Evolutionary conservation across 1,140 invertebrate species (phyloP), one percentile per base, ranked within the genome.

Genomic region (Aradophagus sp.): DNA sequence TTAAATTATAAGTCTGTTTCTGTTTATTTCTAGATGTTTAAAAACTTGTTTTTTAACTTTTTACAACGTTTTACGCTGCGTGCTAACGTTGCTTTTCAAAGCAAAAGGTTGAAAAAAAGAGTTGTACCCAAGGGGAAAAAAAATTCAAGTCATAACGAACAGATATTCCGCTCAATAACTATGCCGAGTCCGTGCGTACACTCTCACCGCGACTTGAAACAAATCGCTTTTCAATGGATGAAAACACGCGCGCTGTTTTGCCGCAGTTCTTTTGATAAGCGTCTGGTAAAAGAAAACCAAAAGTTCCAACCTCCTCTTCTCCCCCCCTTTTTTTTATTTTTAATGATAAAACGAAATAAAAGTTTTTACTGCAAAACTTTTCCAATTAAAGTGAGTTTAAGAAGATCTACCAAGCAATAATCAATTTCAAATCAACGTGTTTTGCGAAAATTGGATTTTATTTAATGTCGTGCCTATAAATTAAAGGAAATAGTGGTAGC

Each of bases 151-250:
- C 35, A 48, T 39, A 59, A 59, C 42, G 44, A 48, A 48, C 27
- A 23, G 27, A 59, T 45, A 48, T 47, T 41, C 14, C 34, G 55
- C 10, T 44, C 39, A 29, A 56, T 35, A 56, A 36, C 19, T 27
- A 36, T 14, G 19, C 19, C 20, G 27, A 35, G 6, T 36, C 6
- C 19, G 29, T 14, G n/a, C 20, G 10, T 10, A 8, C n/a, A n/a
- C 29, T 14, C 8, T 14, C 11, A 26, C 16, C 29, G 12, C 38
- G 38, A 55, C 34, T 47, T 17, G 44, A 48, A 59, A 59, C 55
- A 48, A 59, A 59, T 59, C 55, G 55, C 35, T 59, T 59, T 59
- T 59, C 55, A 48, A 59, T 59, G 41, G 42, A 48, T 35, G 55
- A 48, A 59, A 59, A 59, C 44, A 59, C 27, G 34, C 34, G 55